Evolutionary conservation across 2,797 vertebrate species (phyloP).

Genomic region (Chelon labrosus): DNA sequence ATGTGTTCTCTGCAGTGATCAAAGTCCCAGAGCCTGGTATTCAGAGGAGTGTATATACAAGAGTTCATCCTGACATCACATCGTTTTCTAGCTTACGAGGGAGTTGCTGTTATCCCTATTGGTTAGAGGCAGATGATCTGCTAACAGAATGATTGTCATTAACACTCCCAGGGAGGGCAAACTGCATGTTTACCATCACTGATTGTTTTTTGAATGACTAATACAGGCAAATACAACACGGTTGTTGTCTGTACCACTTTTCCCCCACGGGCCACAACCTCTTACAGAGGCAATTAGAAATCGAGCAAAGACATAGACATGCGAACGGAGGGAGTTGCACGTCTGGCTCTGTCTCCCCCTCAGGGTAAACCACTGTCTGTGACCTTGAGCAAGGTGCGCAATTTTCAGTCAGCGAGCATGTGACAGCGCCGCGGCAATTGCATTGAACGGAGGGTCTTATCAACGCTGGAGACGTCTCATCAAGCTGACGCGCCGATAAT

Average conservation of each 20-base stretch:
- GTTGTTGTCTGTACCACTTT: constrained; percentile 37
- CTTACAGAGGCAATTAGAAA: constrained; percentile 68
- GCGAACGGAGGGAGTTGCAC: constrained; percentile 41
- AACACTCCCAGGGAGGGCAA: constrained; percentile 64
- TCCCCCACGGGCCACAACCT: constrained; percentile 55
- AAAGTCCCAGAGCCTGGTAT: constrained; percentile 29
- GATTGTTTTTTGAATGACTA: constrained; percentile 72
- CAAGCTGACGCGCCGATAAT: constrained; percentile 71
- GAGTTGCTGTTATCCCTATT: constrained; percentile 56
- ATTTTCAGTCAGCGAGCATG: constrained; percentile 58
- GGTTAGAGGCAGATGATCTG: constrained; percentile 65
- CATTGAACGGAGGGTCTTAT: constrained; percentile 50
- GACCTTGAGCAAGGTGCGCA: constrained; percentile 73
- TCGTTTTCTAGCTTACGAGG: constrained; percentile 49
- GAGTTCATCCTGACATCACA: constrained; percentile 48
- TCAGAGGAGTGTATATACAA: not conserved
- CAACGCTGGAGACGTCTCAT: constrained; percentile 60
- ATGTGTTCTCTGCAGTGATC: constrained; percentile 32
- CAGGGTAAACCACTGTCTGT: constrained; percentile 60
- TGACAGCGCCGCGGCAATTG: constrained; percentile 55
- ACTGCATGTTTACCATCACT: constrained; percentile 64
- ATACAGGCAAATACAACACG: constrained; percentile 61
- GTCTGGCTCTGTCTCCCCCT: constrained; percentile 41
- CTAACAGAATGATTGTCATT: constrained; percentile 63
- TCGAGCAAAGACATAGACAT: constrained; percentile 46